A percentile compares a stretch with the other conserved stretches of the same genome.
Evolutionary conservation across 1,140 invertebrate genomes (phyloP).

Genomic region (Penaeus indicus): DNA sequence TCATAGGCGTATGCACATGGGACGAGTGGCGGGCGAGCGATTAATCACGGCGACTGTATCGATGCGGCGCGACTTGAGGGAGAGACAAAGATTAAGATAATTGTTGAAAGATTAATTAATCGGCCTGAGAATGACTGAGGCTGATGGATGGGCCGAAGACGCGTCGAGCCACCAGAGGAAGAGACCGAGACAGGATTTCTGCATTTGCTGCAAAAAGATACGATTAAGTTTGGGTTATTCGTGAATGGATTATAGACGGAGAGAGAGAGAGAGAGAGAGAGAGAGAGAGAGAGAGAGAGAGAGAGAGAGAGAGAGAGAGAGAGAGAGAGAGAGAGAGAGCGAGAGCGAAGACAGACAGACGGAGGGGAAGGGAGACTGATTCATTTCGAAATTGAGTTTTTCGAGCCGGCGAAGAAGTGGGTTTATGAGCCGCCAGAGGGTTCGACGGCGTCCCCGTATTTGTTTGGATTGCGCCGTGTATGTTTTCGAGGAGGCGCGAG

Average conservation of each 20-base stretch:
- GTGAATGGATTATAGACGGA: background rate
- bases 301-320: no score
- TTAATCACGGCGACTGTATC: slow-evolving; percentile 31
- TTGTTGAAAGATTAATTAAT: slow-evolving; percentile 56
- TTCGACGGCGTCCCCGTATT: slow-evolving; percentile 6
- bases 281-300: no score
- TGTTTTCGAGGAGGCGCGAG: slow-evolving; percentile 37
- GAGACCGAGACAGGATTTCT: background rate
- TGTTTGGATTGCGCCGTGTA: slow-evolving; percentile 37
- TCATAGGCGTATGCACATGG: slow-evolving; percentile 46
- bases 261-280: no score
- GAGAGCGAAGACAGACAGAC: no score
- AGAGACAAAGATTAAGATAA: slow-evolving; percentile 48
- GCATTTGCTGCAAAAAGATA: background rate
- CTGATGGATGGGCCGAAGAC: slow-evolving; percentile 32
- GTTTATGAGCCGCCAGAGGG: no score
- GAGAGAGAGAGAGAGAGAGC: no score
- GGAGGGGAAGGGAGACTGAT: no score
- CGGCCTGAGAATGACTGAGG: slow-evolving; percentile 17
- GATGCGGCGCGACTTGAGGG: slow-evolving; percentile 12
- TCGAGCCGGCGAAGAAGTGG: no score
- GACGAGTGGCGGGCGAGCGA: slow-evolving; percentile 19
- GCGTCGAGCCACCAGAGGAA: background rate
- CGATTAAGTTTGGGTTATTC: no score
- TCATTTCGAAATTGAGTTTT: no score